These are phyloP conservation scores for Sciurus vulgaris DNA, from an alignment of 2,797 vertebrate genomes.

Conservation along the genomic window DNA sequence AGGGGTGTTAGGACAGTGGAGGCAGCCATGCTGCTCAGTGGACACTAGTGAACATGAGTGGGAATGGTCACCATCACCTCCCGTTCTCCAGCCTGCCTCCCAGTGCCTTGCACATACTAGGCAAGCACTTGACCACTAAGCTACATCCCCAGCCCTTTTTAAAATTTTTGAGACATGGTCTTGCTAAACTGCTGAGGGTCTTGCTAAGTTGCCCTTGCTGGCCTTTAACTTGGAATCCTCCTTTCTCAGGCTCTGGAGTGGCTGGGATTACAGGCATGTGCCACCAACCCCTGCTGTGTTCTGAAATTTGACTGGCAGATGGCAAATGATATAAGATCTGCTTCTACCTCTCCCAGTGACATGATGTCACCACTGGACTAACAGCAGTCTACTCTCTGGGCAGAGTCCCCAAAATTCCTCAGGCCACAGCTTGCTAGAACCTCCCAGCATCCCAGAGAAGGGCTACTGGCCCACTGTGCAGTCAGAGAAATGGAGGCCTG, in stretches of 20 bases:
- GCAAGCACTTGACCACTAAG: too few relatives aligned
- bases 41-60: fast-evolving
- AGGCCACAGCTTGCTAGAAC: background rate
- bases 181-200: too few relatives aligned
- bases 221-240: too few relatives aligned
- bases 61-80: background rate
- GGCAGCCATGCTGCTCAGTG: fast-evolving
- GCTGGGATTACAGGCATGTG: too few relatives aligned
- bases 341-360: background rate
- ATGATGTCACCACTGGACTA: background rate
- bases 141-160: too few relatives aligned
- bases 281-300: too few relatives aligned
- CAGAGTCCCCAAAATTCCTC: background rate
- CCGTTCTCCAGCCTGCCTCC: background rate
- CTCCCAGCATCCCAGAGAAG: background rate
- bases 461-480: background rate
- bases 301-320: background rate
- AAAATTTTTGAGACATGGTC: too few relatives aligned
- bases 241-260: too few relatives aligned
- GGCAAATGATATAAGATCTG: background rate
- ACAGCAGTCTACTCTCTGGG: background rate
- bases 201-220: too few relatives aligned
- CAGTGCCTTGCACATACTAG: too few relatives aligned
- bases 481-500: background rate
- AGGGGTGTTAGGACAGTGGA: fast-evolving